Conservation (phyloP, 2,797 vertebrate genomes). For the Gambusia yucatana region DNA sequence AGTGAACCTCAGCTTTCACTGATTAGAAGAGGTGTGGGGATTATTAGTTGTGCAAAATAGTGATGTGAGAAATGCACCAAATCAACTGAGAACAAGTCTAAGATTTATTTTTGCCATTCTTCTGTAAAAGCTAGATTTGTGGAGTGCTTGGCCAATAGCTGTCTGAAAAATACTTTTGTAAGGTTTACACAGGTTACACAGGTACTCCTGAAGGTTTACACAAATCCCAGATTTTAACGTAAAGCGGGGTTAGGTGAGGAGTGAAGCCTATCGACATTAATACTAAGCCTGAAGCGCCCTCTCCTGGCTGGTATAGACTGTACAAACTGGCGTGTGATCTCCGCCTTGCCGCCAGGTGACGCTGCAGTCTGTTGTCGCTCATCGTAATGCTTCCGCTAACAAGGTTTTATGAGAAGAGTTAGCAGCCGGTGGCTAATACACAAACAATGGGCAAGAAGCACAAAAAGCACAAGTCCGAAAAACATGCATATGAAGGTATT, state of each 20-base stretch:
- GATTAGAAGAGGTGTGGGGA: neutral
- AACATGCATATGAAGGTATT: constrained; percentile 90
- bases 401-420: constrained; percentile 5
- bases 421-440: constrained; percentile 23
- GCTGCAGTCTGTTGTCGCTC: constrained; percentile 3
- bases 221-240: neutral
- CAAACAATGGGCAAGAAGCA: constrained; percentile 95
- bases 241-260: neutral
- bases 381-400: constrained; percentile 31
- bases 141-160: neutral
- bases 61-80: neutral
- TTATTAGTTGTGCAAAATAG: neutral
- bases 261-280: neutral
- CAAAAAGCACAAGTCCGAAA: constrained; percentile 95
- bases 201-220: neutral
- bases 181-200: neutral
- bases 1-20: neutral
- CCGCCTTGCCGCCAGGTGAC: constrained; percentile 66
- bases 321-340: fast-evolving
- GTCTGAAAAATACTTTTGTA: neutral
- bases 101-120: neutral
- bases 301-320: constrained; percentile 12
- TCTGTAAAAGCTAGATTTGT: neutral
- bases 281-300: constrained; percentile 30
- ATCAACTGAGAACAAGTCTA: neutral